phyloP scores from a whole-genome alignment of 2,113 vertebrate species.

The Hippopotamus amphibius region DNA sequence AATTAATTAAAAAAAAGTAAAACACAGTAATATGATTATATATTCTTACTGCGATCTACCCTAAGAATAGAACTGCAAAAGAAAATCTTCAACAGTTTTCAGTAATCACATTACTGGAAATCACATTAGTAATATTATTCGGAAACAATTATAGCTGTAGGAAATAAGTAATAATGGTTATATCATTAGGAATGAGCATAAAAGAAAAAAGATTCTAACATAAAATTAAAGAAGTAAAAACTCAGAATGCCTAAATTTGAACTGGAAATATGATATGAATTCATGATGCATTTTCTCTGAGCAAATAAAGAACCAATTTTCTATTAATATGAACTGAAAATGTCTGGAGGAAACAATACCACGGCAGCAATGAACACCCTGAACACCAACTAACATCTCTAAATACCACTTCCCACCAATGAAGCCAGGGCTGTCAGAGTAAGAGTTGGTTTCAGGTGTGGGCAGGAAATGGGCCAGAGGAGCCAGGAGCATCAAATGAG shows the following conservation, averaged over 20 bases:
- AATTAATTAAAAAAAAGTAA: not conserved
- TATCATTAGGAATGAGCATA: not conserved
- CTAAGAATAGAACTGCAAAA: not conserved
- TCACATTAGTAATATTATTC: not conserved
- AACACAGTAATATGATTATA: not conserved
- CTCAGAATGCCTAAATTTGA: not conserved
- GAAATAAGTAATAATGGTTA: not conserved
- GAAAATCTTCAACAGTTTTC: not conserved
- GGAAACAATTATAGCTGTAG: not conserved
- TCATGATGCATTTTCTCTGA: not conserved
- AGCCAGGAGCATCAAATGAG: not conserved
- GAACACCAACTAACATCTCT: not conserved
- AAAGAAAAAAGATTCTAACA: not conserved
- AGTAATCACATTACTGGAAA: not conserved
- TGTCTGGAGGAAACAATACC: not conserved
- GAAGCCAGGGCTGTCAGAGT: not conserved
- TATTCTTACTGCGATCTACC: not conserved
- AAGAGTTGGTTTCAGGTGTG: not conserved
- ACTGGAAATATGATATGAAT: not conserved
- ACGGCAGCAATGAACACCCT: not conserved
- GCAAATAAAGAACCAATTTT: not conserved
- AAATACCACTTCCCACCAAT: not conserved
- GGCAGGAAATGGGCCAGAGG: not conserved
- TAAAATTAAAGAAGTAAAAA: not conserved
- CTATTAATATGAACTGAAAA: not conserved